Percentiles rank a stretch among this genome's conserved stretches.
Conservation (phyloP, 2,888 invertebrate genomes). For the Ceriagrion tenellum region DNA sequence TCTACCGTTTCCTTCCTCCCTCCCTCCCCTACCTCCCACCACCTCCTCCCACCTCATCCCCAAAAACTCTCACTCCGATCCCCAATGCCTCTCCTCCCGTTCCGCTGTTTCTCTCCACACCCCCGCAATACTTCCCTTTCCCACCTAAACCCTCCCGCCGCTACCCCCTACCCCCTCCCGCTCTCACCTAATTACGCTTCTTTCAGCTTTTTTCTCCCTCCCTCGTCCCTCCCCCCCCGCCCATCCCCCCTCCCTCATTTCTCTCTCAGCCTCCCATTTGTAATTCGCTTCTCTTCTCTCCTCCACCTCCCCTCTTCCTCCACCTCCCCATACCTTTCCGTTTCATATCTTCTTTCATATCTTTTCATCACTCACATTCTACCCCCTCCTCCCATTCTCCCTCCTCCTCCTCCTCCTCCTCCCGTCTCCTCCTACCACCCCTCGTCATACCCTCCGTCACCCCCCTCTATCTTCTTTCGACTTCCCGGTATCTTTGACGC, state of each 20-base stretch:
- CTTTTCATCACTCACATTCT: background rate
- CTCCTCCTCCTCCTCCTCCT: background rate
- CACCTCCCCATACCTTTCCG: background rate
- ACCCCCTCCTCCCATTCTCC: background rate
- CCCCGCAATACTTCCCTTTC: too few species aligned
- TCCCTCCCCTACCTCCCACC: too few species aligned
- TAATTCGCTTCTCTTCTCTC: background rate
- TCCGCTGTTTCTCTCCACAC: too few species aligned
- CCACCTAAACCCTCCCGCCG: too few species aligned
- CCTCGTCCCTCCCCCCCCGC: background rate
- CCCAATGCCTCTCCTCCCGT: too few species aligned
- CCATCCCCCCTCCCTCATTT: background rate
- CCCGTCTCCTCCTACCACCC: background rate
- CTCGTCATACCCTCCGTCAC: background rate
- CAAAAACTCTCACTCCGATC: background rate
- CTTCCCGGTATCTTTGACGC: slow-evolving; percentile 14
- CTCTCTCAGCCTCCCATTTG: background rate
- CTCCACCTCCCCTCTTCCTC: background rate
- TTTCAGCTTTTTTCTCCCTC: slow-evolving; percentile 15
- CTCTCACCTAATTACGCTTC: slow-evolving; percentile 39
- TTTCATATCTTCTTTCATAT: background rate
- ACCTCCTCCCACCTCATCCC: background rate
- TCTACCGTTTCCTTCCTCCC: background rate
- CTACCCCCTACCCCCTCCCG: background rate
- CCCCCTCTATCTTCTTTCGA: background rate